Evolutionary conservation across 2,888 invertebrate species (phyloP).

Genomic region (Aspidapion aeneum): DNA sequence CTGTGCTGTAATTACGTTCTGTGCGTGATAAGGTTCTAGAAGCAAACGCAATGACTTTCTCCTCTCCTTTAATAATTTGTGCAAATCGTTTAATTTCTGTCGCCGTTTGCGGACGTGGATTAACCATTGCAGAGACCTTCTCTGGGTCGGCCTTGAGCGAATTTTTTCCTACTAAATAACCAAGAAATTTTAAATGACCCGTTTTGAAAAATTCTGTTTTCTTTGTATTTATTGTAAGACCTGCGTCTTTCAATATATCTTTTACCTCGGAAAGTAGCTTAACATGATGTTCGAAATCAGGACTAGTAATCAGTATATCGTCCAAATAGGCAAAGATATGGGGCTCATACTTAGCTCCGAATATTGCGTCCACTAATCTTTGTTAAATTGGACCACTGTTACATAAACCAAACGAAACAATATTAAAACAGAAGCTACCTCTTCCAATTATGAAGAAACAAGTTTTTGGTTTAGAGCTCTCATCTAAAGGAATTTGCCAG

Average conservation of each 20-base stretch:
- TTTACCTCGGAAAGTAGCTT: constrained; percentile 8
- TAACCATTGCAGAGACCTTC: not conserved
- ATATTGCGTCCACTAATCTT: not conserved
- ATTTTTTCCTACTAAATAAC: not conserved
- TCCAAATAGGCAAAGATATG: constrained; percentile 24
- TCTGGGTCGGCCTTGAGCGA: not conserved
- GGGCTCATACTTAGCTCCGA: not conserved
- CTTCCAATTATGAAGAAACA: constrained; percentile 35
- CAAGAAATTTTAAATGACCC: not conserved
- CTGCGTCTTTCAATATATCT: constrained; percentile 11
- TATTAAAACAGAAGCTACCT: constrained; percentile 16
- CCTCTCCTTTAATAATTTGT: constrained; percentile 11
- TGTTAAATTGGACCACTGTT: not conserved
- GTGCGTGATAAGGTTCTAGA: no score
- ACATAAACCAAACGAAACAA: not conserved
- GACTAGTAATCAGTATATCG: constrained; percentile 25
- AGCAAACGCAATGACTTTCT: constrained; percentile 12
- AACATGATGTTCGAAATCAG: constrained; percentile 25
- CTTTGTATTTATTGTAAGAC: constrained; percentile 15
- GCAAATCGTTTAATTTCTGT: constrained; percentile 33
- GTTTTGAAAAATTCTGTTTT: constrained; percentile 5
- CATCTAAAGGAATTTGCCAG: constrained; percentile 20
- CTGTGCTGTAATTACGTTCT: no score
- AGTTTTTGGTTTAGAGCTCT: constrained; percentile 27
- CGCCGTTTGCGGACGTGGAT: constrained; percentile 11